Evolutionary conservation across 1,140 invertebrate species (phyloP).

Genomic region (Anadara kagoshimensis): DNA sequence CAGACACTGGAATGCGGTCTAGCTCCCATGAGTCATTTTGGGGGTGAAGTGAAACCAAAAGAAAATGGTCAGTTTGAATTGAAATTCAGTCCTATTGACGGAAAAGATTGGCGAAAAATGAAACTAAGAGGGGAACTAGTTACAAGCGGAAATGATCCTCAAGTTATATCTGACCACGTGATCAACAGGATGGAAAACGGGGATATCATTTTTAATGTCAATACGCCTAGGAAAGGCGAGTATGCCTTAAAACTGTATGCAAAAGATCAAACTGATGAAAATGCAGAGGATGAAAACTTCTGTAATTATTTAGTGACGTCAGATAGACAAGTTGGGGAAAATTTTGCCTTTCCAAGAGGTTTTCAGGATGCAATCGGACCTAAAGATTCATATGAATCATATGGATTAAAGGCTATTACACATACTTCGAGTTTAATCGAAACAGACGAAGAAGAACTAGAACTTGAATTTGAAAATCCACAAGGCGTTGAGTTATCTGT

Average conservation of each 20-base stretch:
- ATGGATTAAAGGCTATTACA: constrained; percentile 46
- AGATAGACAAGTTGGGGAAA: constrained; percentile 44
- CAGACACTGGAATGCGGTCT: constrained; percentile 51
- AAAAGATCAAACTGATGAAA: constrained; percentile 35
- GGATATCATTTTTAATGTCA: constrained; percentile 60
- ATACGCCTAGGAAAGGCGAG: constrained; percentile 56
- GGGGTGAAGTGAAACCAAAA: constrained; percentile 49
- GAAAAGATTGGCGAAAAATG: constrained; percentile 36
- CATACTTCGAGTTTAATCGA: constrained; percentile 46
- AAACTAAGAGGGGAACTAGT: constrained; percentile 46
- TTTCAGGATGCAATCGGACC: constrained; percentile 49
- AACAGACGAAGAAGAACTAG: constrained; percentile 47
- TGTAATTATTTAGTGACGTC: constrained; percentile 63
- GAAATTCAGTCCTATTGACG: constrained; percentile 43
- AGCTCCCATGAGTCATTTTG: constrained; percentile 51
- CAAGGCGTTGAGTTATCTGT: constrained; percentile 49
- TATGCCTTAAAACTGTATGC: constrained; percentile 55
- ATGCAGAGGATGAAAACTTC: constrained; percentile 46
- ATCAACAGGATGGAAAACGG: constrained; percentile 59
- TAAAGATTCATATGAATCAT: constrained; percentile 40
- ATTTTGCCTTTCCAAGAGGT: constrained; percentile 50
- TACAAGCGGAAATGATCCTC: constrained; percentile 29
- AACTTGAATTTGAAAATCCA: constrained; percentile 41
- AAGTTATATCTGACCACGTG: constrained; percentile 44
- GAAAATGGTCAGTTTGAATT: constrained; percentile 56